Evolutionary conservation across 2,797 vertebrate species (phyloP), one percentile per base, ranked within the genome.

Genomic region (Tarsius wallacei): DNA sequence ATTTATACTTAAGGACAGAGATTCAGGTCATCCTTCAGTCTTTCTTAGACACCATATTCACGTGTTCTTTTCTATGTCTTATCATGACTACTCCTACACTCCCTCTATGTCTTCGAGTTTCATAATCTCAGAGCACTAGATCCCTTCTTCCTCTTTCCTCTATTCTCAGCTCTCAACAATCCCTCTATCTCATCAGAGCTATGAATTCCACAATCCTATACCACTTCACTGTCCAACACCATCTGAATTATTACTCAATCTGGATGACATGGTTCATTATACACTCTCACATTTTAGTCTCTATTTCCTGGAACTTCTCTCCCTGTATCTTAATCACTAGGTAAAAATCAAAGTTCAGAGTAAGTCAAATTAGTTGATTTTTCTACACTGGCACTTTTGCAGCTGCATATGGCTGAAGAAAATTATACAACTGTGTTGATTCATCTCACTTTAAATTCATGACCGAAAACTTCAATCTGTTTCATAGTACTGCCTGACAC

Each of bases 11-110:
- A 68, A 21, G 6, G 51, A 1, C 33, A 10, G n/a, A 28, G n/a
- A 78, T 76, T 7, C 42, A n/a, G 24, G 0, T 2, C 10, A 68
- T 57, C 8, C 0, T 5, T 2, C 5, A 19, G 4, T 80, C 13
- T 81, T 24, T 14, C 36, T 63, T 13, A 33, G 16, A n/a, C 13
- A 68, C 2, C 4, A 26, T 55, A 68, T 2, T 2, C 24, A 19
- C 0, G 17, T 16, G 10, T 16, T 55, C 24, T 12, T 68, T 85
- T 33, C 57, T 63, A 1, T 47, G 5, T 33, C n/a, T 89, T 42
- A 14, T 59, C 13, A 21, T 28, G 55, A 33, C 13, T 26, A 2
- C 13, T 16, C 31, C 4, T 31, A 0, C 12, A 36, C 2, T 7
- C 24, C 22, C 6, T 66, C 28, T 22, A n/a, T 76, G 74, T 83